phyloP scores from a whole-genome alignment of 2,888 invertebrate genomes.

The Piscicola geometra region DNA sequence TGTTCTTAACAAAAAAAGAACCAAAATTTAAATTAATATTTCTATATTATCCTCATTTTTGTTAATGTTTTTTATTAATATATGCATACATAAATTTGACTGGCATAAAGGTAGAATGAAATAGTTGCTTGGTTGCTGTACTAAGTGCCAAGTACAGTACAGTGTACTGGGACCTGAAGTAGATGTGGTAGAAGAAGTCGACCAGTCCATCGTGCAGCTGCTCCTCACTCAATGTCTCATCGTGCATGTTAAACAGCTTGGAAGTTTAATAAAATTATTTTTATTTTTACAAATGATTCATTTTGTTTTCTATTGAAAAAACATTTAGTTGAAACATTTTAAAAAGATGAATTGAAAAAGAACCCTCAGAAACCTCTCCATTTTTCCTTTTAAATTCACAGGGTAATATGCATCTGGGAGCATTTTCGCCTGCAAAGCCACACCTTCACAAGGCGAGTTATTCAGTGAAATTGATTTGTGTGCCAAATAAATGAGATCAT shows the following conservation, averaged over 20 bases:
- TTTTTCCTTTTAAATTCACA: constrained; percentile 69
- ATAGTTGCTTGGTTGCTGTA: too few species aligned
- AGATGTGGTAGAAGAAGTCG: constrained; percentile 78
- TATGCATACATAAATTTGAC: too few species aligned
- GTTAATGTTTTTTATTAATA: background rate
- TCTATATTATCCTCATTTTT: too few species aligned
- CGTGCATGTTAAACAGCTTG: constrained; percentile 26
- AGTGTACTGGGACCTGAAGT: constrained; percentile 73
- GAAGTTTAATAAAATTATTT: background rate
- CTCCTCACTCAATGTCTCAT: constrained; percentile 48
- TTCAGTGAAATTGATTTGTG: background rate
- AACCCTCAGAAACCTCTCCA: constrained; percentile 46
- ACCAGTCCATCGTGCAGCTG: constrained; percentile 78
- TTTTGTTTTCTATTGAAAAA: background rate
- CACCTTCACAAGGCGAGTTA: constrained; percentile 62
- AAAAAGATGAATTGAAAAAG: background rate
- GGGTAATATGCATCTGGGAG: constrained; percentile 79
- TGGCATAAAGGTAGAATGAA: constrained; percentile 1
- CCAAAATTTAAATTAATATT: too few species aligned
- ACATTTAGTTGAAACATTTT: too few species aligned
- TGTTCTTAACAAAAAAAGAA: background rate
- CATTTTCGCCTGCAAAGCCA: constrained; percentile 83
- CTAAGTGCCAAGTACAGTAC: too few species aligned
- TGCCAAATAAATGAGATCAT: too few species aligned
- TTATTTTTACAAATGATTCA: background rate